Base-by-base conservation (phyloP, 2,113 vertebrate species). In the Upupa epops region DNA sequence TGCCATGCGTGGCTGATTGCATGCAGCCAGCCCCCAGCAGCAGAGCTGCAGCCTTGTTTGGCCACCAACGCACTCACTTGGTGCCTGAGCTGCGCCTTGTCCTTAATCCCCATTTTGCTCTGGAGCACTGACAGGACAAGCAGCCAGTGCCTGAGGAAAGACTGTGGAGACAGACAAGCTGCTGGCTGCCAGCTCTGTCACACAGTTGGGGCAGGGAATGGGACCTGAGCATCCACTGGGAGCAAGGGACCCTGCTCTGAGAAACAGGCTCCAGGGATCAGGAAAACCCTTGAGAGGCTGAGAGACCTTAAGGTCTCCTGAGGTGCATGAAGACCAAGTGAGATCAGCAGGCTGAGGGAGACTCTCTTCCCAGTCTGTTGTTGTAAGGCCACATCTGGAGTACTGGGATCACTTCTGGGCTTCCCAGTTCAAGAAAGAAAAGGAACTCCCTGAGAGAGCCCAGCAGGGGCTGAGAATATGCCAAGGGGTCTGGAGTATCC, bases 81-180 rank as follows among this genome's bases (percentile, higher is more conserved):
- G 22, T 13, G 55, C 40, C 28, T 3, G 5, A 88, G 85, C 74
- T 87, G 74, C 42, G 60, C 45, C 58, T 26, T 46, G 40, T 17
- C 82, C 81, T 59, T 86, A 59, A 40, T 37, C 59, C 91, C 55
- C 79, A 52, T 71, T 66, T 52, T 1, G 4, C 40, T n/a, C 56
- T 3, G 9, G 29, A 36, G 81, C 75, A 49, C 51, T 42, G 40
- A 42, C 40, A 42, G 40, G 40, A 42, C 3, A 5, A 0, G 1
- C 8, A 12, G 54, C 34, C 42, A 28, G 32, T 19, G 56, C 69
- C 83, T 22, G 46, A 1, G 1, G 61, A 54, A 46, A 31, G 40
- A 58, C 20, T 21, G 36, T 0, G 0, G 64, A 78, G 52, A 40
- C 45, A 56, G 2, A 0, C 2, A 5, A 61, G n/a, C 71, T 36